Conservation (phyloP, 1,140 invertebrate genomes). For the Solen grandis region DNA sequence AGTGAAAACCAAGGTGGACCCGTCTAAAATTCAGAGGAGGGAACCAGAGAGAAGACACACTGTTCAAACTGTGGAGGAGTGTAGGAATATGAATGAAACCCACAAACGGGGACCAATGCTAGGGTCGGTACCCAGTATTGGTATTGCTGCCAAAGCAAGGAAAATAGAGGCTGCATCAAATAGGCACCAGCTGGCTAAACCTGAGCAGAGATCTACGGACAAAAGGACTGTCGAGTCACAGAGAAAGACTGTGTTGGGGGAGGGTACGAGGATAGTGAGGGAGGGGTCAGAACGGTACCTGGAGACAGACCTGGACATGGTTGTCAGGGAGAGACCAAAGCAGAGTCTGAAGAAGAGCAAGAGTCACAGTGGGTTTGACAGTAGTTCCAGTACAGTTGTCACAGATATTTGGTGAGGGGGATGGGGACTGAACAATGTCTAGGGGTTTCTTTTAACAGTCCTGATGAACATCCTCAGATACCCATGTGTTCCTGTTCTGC, state of each 20-base stretch:
- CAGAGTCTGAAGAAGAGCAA: slow-evolving; percentile 46
- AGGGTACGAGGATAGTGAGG: neutral
- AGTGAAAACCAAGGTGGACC: slow-evolving; percentile 29
- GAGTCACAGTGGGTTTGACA: slow-evolving; percentile 51
- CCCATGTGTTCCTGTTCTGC: too few relatives aligned
- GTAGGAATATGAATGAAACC: neutral
- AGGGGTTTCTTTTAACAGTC: too few relatives aligned
- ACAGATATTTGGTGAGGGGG: slow-evolving; percentile 52
- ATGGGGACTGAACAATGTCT: too few relatives aligned
- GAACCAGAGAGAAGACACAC: slow-evolving; percentile 31
- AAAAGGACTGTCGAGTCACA: neutral
- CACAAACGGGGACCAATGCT: neutral
- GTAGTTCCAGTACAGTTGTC: slow-evolving; percentile 12
- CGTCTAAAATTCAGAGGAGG: slow-evolving; percentile 4
- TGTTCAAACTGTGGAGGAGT: slow-evolving; percentile 45
- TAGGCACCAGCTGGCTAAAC: neutral
- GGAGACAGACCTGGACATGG: slow-evolving; percentile 46
- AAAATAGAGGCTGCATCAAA: neutral
- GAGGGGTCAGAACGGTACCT: slow-evolving; percentile 20
- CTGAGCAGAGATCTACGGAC: neutral
- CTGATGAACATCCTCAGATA: too few relatives aligned
- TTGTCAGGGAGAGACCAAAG: slow-evolving; percentile 5
- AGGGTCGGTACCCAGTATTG: neutral
- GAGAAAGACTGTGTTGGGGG: slow-evolving; percentile 26
- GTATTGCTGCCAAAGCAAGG: slow-evolving; percentile 9